Evolutionary conservation across 2,797 vertebrate genomes (phyloP).

Genomic region (Oryzias sinensis): DNA sequence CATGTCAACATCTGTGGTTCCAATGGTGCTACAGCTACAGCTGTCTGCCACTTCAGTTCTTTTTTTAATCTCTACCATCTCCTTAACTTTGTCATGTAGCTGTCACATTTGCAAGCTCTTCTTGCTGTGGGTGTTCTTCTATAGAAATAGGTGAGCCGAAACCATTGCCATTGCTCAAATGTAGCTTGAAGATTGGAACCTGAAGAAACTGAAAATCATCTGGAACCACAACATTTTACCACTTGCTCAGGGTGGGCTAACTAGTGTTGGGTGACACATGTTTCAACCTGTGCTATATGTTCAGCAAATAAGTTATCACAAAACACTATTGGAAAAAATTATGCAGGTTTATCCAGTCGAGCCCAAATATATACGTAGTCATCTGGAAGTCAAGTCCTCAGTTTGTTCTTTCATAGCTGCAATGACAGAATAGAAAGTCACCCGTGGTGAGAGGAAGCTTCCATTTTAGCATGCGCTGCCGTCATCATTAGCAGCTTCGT

Average conservation of each 20-base stretch:
- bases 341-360: slow-evolving; percentile 8
- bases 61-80: slow-evolving; percentile 44
- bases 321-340: too few relatives aligned
- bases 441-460: slow-evolving; percentile 45
- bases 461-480: slow-evolving; percentile 10
- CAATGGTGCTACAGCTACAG: slow-evolving; percentile 47
- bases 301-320: too few relatives aligned
- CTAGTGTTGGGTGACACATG: too few relatives aligned
- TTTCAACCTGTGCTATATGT: too few relatives aligned
- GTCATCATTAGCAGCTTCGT: slow-evolving; percentile 18
- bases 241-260: too few relatives aligned
- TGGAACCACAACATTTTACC: neutral
- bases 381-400: slow-evolving; percentile 46
- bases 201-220: neutral
- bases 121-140: neutral
- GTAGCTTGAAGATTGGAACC: slow-evolving; percentile 4
- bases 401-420: slow-evolving; percentile 25
- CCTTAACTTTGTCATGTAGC: slow-evolving; percentile 26
- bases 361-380: slow-evolving; percentile 34
- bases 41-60: slow-evolving; percentile 53
- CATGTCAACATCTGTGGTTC: slow-evolving; percentile 62
- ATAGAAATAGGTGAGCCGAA: slow-evolving; percentile 12
- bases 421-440: slow-evolving; percentile 15
- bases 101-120: slow-evolving; percentile 4
- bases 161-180: neutral